Base-by-base conservation (phyloP, 2,888 invertebrate species). In the Coelopa pilipes region DNA sequence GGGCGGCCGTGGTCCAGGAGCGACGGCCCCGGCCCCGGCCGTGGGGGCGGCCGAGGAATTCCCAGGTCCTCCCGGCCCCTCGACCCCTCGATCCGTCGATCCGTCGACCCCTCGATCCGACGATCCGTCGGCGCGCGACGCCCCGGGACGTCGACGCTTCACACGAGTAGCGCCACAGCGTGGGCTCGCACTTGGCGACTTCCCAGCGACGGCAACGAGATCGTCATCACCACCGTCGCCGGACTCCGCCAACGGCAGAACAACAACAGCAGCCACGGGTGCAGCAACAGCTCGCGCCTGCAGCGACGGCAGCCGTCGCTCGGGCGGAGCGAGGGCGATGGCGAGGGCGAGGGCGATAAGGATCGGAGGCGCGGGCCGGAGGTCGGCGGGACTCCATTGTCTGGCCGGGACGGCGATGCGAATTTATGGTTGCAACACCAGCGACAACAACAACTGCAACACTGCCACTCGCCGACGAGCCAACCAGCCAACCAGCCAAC, bases 121-220 rank as follows among this genome's bases (percentile, higher is more conserved):
- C 10, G 10, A 10, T 10, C 49, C 49, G 13, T 49, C 13, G 49
- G 10, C 13, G 49, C 49, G 19, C 17, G 57, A 59, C 9, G 21
- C 21, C 57, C 57, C 19, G 13, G 19, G 57, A 19, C 19, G 55
- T 1, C 55, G 21, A 21, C 24, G 57, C 9, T 21, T 59, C 75
- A 78, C 79, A 82, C 81, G 72, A 72, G 78, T 75, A 83, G 83
- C 83, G 83, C 84, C 83, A 83, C 83, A 83, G 83, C 83, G 83
- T 83, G 84, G 79, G 82, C 76, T 74, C 70, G 73, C 72, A 76
- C 75, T 67, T 24, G 53, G 34, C 9, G 55, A n/a, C 62, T 49
- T 49, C 62, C 50, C 73, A 5, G 47, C 47, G 19, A 47, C 17
- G 12, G 47, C 47, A 47, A 47, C 17, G 15, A 34, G 34, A 34